Evolutionary conservation across 2,888 invertebrate species (phyloP).

Genomic region (Orthonychiurus folsomi): DNA sequence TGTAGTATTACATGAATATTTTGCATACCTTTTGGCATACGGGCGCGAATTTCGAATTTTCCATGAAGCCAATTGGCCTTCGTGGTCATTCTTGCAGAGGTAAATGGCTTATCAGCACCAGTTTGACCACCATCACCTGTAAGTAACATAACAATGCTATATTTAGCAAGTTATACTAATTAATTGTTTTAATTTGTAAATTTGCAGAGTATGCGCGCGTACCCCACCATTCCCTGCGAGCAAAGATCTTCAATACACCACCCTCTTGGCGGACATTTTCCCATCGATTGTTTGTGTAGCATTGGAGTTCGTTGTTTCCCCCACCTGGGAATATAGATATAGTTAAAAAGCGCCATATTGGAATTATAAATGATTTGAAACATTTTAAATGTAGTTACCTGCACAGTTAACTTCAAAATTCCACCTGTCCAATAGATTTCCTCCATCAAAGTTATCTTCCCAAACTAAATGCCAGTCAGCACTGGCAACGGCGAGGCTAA

Average conservation of each 20-base stretch:
- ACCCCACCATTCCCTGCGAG: constrained; percentile 28
- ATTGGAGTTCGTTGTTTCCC: constrained; percentile 36
- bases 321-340: constrained; percentile 19
- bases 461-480: constrained; percentile 28
- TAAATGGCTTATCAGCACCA: constrained; percentile 31
- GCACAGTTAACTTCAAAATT: constrained; percentile 31
- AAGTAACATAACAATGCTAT: neutral
- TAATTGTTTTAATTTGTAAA: neutral
- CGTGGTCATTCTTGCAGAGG: constrained; percentile 31
- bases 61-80: constrained; percentile 32
- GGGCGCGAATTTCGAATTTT: constrained; percentile 32
- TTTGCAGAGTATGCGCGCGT: too few relatives aligned
- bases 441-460: constrained; percentile 36
- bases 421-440: constrained; percentile 30
- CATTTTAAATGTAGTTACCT: constrained; percentile 20
- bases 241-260: constrained; percentile 25
- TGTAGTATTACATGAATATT: too few relatives aligned
- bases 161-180: neutral
- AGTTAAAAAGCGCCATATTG: neutral
- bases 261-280: constrained; percentile 33
- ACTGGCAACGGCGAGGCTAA: constrained; percentile 14
- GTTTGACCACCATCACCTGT: neutral
- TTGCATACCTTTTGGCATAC: constrained; percentile 32
- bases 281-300: constrained; percentile 30
- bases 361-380: neutral